Base-by-base conservation (phyloP, 2,113 vertebrate species). In the Serranochromis macrocephalus region DNA sequence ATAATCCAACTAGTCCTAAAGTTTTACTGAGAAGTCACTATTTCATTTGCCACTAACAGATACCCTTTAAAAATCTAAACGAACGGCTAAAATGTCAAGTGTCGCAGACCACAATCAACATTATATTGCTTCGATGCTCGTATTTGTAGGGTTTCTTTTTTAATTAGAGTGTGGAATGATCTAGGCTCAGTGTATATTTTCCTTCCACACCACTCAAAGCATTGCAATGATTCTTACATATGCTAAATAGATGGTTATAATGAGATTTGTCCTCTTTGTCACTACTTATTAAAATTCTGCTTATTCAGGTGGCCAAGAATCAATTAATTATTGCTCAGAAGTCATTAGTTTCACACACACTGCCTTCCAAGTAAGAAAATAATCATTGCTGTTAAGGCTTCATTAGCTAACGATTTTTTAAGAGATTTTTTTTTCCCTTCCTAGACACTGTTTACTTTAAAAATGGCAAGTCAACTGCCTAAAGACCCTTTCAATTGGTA, bases 231-330 rank as follows among this genome's bases (percentile, higher is more conserved):
- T 96, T 96, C 93, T 89, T 96, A 94, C 94, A 89, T 16, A n/a
- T 40, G 42, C 57, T 95, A 94, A 95, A 92, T 95, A 92, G 96
- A 96, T 87, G 90, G 85, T 93, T 94, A 96, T 90, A 84, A n/a
- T 87, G 86, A 88, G 96, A 95, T 93, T 90, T 84, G 80, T 89
- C 96, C 96, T 96, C 96, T 94, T 95, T 96, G 96, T 96, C 97
- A 96, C 92, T 96, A 95, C 96, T 96, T 96, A 98, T 98, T 98
- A 98, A 97, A 97, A 93, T 88, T 93, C 88, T 91, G 93, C 96
- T 98, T 97, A 97, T 96, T 98, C 97, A 97, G 96, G 96, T 97
- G 96, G 94, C 95, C 87, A 91, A 95, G 96, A 96, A 97, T 97
- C 96, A 96, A 97, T 97, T 97, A 97, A 96, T 97, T 97, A 96